These are phyloP conservation scores for Strigamia transsilvanica DNA, from an alignment of 2,888 invertebrate genomes.

Conservation along the genomic window DNA sequence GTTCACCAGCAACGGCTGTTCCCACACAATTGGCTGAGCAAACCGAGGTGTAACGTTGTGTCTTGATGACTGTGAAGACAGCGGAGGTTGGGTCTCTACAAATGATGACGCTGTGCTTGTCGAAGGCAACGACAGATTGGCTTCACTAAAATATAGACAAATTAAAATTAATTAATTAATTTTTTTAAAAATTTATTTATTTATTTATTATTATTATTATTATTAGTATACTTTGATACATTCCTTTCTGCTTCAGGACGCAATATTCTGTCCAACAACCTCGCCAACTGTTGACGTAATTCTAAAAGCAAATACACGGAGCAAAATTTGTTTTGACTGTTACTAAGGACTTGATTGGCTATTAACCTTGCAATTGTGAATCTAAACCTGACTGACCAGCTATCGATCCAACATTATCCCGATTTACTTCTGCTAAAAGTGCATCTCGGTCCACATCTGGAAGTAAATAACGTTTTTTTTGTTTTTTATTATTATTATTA, in stretches of 20 bases:
- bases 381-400: slow-evolving; percentile 46
- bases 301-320: slow-evolving; percentile 29
- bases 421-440: slow-evolving; percentile 48
- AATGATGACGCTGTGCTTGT: not conserved
- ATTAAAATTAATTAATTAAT: not conserved
- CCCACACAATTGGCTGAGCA: slow-evolving; percentile 8
- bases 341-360: not conserved
- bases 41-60: not conserved
- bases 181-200: not conserved
- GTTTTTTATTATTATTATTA: too few species aligned
- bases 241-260: slow-evolving; percentile 28
- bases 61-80: not conserved
- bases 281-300: slow-evolving; percentile 51
- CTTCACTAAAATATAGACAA: not conserved
- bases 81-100: not conserved
- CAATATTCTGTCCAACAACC: slow-evolving; percentile 51
- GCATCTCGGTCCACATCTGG: slow-evolving; percentile 50
- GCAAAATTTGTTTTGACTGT: not conserved
- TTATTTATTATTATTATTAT: not conserved
- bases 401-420: not conserved
- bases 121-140: slow-evolving; percentile 14
- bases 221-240: not conserved
- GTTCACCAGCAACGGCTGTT: not conserved
- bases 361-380: slow-evolving; percentile 52
- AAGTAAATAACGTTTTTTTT: not conserved